Conservation (phyloP, 1,140 invertebrate genomes). For the Anthonomus grandis region DNA sequence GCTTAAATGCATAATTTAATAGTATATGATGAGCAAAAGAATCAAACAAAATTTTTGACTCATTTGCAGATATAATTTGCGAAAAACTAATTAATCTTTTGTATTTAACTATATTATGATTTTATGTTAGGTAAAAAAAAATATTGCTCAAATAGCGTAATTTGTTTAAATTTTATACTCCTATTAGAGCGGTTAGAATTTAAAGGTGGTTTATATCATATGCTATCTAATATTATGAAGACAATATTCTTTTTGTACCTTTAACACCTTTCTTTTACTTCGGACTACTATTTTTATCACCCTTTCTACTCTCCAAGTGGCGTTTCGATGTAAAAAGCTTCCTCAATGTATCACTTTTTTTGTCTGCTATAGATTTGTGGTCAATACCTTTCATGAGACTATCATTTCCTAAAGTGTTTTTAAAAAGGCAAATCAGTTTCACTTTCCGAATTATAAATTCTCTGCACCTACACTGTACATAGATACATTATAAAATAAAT, state of each 20-base stretch:
- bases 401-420: slow-evolving; percentile 16
- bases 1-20: no score
- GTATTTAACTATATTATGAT: no score
- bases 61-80: no score
- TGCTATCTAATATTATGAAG: neutral
- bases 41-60: no score
- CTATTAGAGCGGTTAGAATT: no score
- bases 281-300: slow-evolving; percentile 54
- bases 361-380: slow-evolving; percentile 57
- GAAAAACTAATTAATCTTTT: no score
- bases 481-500: no score
- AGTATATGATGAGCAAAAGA: no score
- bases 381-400: slow-evolving; percentile 51
- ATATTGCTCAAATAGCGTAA: no score
- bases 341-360: slow-evolving; percentile 65
- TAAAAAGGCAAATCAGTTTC: slow-evolving; percentile 3
- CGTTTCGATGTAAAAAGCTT: slow-evolving; percentile 59
- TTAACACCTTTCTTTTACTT: slow-evolving; percentile 56
- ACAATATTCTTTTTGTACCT: slow-evolving; percentile 49
- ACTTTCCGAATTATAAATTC: slow-evolving; percentile 29
- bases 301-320: slow-evolving; percentile 49
- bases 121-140: no score
- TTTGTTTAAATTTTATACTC: no score
- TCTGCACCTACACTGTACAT: slow-evolving; percentile 22
- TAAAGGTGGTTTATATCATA: no score